Conservation (phyloP, 2,113 vertebrate genomes). For the Chlamydotis undulata region DNA sequence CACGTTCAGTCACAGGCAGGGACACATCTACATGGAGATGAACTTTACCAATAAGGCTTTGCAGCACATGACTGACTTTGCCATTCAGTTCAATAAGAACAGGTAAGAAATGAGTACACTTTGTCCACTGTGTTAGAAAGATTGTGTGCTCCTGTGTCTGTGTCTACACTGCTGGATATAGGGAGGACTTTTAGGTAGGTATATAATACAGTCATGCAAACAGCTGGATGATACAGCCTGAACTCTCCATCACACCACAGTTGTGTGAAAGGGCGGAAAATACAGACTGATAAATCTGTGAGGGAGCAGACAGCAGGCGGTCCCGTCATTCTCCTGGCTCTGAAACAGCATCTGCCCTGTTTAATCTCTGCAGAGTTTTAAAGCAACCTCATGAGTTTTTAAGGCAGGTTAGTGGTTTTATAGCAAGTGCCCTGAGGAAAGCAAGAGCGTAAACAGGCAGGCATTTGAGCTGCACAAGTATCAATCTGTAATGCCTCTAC, state of each 20-base stretch:
- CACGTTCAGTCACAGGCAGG: slow-evolving; percentile 95
- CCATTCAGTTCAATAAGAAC: slow-evolving; percentile 99
- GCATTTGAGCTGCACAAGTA: neutral
- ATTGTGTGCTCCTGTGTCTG: neutral
- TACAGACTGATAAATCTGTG: neutral
- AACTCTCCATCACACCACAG: neutral
- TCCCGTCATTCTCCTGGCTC: neutral
- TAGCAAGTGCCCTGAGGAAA: neutral
- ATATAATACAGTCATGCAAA: neutral
- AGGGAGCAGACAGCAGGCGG: neutral
- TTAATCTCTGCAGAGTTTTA: neutral
- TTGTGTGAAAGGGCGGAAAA: neutral
- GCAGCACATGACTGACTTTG: slow-evolving; percentile 98
- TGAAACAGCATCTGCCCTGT: neutral
- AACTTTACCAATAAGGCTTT: slow-evolving; percentile 96
- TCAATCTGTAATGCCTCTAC: neutral
- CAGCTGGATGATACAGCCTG: neutral
- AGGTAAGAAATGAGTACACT: slow-evolving; percentile 76
- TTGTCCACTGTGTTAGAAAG: neutral
- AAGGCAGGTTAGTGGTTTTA: neutral
- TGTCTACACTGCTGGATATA: neutral
- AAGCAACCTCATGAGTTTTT: neutral
- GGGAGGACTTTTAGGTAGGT: neutral
- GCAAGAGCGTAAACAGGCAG: neutral
- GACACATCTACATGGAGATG: slow-evolving; percentile 99